Percentiles rank a stretch among this genome's conserved stretches.
Conservation (phyloP, 2,888 invertebrate species). For the Drosophila atripex region DNA sequence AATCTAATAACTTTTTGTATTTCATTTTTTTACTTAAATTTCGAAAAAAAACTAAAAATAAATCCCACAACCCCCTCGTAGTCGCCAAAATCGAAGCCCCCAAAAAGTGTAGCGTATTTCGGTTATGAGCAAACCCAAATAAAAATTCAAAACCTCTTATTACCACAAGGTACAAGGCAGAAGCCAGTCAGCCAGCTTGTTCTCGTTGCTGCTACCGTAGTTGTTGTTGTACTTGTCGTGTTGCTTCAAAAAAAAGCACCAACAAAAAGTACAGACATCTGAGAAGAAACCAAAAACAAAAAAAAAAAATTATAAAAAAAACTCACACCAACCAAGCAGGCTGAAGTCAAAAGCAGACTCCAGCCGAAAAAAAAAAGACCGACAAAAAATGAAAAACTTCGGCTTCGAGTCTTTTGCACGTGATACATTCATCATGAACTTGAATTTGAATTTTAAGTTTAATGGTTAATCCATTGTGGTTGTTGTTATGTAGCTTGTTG, state of each 20-base stretch:
- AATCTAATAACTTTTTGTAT: no score
- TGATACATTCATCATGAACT: conserved; percentile 79
- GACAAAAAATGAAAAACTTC: conserved; percentile 13
- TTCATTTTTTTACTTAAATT: no score
- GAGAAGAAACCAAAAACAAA: conserved; percentile 28
- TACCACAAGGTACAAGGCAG: conserved; percentile 56
- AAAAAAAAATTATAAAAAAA: conserved; percentile 29
- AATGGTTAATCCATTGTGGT: conserved; percentile 71
- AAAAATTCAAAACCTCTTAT: conserved; percentile 43
- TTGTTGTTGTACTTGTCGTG: conserved; percentile 40
- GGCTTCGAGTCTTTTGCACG: conserved; percentile 57
- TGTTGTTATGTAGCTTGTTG: conserved; percentile 24
- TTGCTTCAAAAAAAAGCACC: conserved; percentile 32
- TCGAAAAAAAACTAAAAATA: no score
- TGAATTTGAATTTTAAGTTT: conserved; percentile 81
- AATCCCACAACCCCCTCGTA: no score
- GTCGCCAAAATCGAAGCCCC: conserved; percentile 7
- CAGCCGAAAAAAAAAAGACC: conserved; percentile 20
- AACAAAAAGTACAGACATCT: conserved; percentile 49
- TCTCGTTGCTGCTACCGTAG: conserved; percentile 27
- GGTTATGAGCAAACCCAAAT: conserved; percentile 27
- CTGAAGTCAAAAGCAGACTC: conserved; percentile 34
- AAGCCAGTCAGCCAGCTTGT: conserved; percentile 22
- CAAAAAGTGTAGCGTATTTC: conserved; percentile 28
- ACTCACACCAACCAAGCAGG: conserved; percentile 49